Evolutionary conservation across 2,888 invertebrate genomes (phyloP), one percentile per base, ranked within the genome.

Genomic region (Lordiphosa fenestrarum): DNA sequence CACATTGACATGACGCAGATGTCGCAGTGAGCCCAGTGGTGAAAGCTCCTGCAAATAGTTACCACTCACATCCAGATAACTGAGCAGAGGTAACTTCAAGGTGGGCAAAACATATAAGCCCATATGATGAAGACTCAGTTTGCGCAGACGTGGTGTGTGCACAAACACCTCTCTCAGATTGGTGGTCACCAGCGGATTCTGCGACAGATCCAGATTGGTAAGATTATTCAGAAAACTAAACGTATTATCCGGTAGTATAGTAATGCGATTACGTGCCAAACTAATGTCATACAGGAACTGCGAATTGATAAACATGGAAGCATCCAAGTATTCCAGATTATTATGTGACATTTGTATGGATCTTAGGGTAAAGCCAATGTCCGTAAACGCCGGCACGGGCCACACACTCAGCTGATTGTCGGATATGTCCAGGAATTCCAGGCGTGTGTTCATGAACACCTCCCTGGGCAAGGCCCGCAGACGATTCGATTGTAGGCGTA

Each of bases 101-200:
- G 93, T 92, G 57, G 96, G 96, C 82, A 95, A 91, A 51, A 92
- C 92, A 82, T 92, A 93, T 80, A 97, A 92, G 66, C 95, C 95
- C 88, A 95, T 93, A 87, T 93, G 93, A 53, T 94, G 93, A 82
- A 97, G 91, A 86, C 93, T 94, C 73, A 97, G 91, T 86, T 93
- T 92, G 87, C 95, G 93, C 68, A 97, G 91, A 85, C 94, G 94
- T 53, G 95, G 95, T 49, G 96, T 92, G 89, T 96, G 95, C 87
- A 96, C 94, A 87, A 96, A 95, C 49, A 96, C 91, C 89, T 96
- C 96, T 86, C 95, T 95, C 87, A 95, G 93, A 90, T 95, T 95
- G 64, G 96, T 93, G 30, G 94, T 95, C 75, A 95, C 93, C 65
- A 96, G 90, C 35, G 93, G 92, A 90, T 96, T 96, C 71, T 92